phyloP scores from a whole-genome alignment of 2,113 vertebrate genomes.

The Erinaceus europaeus region DNA sequence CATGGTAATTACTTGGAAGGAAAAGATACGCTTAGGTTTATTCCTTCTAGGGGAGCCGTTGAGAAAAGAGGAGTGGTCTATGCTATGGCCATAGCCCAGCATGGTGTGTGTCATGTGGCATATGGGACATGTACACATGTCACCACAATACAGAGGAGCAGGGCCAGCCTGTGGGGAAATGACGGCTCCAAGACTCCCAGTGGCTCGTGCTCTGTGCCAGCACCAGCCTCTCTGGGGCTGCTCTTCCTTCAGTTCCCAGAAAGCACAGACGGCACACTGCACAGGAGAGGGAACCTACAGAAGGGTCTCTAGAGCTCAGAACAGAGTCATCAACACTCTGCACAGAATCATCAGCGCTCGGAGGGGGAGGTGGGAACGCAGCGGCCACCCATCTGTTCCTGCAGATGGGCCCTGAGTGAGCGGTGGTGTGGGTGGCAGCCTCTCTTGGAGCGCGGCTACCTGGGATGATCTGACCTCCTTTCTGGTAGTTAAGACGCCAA shows the following conservation, averaged over 20 bases:
- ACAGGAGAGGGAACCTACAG: neutral
- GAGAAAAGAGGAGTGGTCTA: neutral
- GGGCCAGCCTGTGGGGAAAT: neutral
- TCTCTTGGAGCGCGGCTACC: neutral
- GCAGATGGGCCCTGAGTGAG: no score
- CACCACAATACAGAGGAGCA: neutral
- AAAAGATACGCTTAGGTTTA: neutral
- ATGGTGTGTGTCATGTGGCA: neutral
- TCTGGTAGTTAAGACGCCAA: neutral
- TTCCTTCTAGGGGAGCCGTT: neutral
- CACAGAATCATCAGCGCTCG: no score
- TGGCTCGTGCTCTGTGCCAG: neutral
- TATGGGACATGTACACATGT: rapidly evolving
- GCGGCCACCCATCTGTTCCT: neutral
- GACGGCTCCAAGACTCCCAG: neutral
- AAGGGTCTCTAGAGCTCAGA: neutral
- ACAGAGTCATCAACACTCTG: neutral
- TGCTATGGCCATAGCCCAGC: neutral
- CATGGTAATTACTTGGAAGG: neutral
- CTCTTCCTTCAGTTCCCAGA: neutral
- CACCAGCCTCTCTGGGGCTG: neutral
- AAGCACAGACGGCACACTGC: neutral
- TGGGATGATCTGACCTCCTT: neutral
- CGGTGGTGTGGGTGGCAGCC: neutral
- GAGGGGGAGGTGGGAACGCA: neutral